Conservation (phyloP, 2,113 vertebrate genomes). For the Channa maculata region DNA sequence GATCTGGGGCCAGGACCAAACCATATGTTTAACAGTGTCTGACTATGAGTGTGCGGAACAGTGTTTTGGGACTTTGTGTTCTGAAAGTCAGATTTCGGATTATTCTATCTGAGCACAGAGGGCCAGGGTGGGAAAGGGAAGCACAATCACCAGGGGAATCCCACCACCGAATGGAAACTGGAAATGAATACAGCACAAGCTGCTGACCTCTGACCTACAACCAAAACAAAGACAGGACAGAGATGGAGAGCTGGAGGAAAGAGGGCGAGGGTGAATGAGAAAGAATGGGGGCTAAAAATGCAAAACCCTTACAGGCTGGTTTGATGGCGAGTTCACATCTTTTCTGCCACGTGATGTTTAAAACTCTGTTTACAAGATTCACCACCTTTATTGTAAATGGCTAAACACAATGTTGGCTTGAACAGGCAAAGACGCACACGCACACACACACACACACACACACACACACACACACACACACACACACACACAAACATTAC, state of each 20-base stretch:
- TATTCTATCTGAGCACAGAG: not conserved
- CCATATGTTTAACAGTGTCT: not conserved
- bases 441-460: not conserved
- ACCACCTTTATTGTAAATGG: constrained; percentile 12
- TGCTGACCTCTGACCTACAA: constrained; percentile 66
- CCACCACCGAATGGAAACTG: constrained; percentile 74
- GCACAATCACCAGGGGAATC: constrained; percentile 64
- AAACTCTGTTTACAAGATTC: constrained; percentile 22
- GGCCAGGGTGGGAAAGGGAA: constrained; percentile 75
- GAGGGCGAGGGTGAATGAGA: constrained; percentile 29
- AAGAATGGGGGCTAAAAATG: not conserved
- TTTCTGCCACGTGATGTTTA: constrained; percentile 26
- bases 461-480: constrained; percentile 15
- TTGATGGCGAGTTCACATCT: constrained; percentile 12
- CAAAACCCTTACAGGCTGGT: not conserved
- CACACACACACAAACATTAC: constrained; percentile 54
- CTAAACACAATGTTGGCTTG: constrained; percentile 17
- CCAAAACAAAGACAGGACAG: constrained; percentile 72
- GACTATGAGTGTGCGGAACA: not conserved
- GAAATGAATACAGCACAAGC: constrained; percentile 73
- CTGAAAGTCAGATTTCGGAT: not conserved
- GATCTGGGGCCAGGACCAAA: not conserved
- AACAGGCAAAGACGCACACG: constrained; percentile 6
- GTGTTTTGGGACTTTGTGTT: not conserved
- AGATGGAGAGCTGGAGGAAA: constrained; percentile 28